Evolutionary conservation across 2,113 vertebrate genomes (phyloP), one percentile per base, ranked within the genome.

Genomic region (Salvelinus namaycush): DNA sequence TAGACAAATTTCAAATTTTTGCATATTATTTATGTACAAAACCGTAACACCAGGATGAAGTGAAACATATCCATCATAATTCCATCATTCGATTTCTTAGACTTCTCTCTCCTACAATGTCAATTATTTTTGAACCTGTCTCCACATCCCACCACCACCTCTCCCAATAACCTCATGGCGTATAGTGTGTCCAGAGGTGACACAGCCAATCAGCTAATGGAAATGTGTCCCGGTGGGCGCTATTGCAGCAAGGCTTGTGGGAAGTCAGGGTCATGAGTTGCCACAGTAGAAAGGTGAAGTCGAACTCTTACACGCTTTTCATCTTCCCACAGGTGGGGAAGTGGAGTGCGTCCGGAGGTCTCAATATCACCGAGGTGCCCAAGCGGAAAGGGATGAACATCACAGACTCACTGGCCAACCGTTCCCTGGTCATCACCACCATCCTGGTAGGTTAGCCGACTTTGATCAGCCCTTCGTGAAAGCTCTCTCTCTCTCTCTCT

Each of bases 331-430:
- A 99, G 98, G 96, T 99, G 64, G 98, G 98, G 76, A 96, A 96
- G n/a, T 99, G 98, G 98, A 98, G 95, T 90, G 94, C 90, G 22
- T 92, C 94, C 0, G 96, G 97, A 0, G 98, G 98, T 14, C 92
- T 99, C 81, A 99, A 99, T 90, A 98, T 99, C 94, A 97, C 96
- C 0, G 98, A 99, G 70, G 88, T 95, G 26, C 87, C 96, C 79
- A 96, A 94, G 90, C 94, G 96, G 79, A 95, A 96, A 84, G 97
- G 97, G 57, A 95, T 98, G 59, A 99, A 99, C 3, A 95, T 99
- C 92, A 99, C 97, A 0, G 98, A 99, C 84, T 99, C 98, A 0
- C 92, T 99, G 89, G 97, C 97, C 72, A 99, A 99, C 90, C 93
- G 98, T 76, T 98, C 98, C 0, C 95, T 99, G 0, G 92, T 99